phyloP scores from a whole-genome alignment of 1,140 invertebrate genomes.

The Agrypnia vestita region DNA sequence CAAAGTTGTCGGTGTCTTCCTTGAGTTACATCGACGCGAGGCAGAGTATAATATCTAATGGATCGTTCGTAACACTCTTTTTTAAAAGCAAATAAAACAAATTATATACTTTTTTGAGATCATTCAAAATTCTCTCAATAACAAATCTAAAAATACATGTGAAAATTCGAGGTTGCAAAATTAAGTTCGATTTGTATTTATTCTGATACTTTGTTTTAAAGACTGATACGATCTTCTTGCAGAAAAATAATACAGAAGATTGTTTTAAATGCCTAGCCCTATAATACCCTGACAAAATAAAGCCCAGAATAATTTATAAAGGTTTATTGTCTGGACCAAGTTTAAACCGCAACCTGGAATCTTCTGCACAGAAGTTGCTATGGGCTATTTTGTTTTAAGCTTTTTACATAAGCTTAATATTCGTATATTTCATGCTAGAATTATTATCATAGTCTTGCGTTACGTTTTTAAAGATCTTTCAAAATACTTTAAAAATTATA shows the following conservation, averaged over 20 bases:
- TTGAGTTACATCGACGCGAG: conserved; percentile 52
- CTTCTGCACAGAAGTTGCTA: conserved; percentile 52
- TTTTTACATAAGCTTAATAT: conserved; percentile 37
- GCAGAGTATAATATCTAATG: conserved; percentile 48
- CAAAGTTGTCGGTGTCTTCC: conserved; percentile 42
- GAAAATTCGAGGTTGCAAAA: no score
- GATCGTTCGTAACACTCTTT: no score
- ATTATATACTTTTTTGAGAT: no score
- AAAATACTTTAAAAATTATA: no score
- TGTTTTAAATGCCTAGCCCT: conserved; percentile 48
- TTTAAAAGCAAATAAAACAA: no score
- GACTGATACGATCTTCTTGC: neutral
- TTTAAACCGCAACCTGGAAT: conserved; percentile 55
- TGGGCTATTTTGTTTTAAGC: conserved; percentile 46
- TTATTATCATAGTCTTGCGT: conserved; percentile 21
- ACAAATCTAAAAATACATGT: no score
- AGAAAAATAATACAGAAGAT: conserved; percentile 5
- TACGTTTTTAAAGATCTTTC: no score
- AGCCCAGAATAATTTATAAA: conserved; percentile 60
- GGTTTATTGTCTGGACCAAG: conserved; percentile 59
- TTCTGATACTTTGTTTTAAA: neutral
- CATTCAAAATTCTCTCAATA: no score
- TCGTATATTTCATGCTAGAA: neutral
- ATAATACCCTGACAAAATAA: conserved; percentile 51
- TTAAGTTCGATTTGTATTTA: no score